These are phyloP conservation scores for Styela clava DNA, from an alignment of 23 tunicate genomes.

Conservation along the genomic window DNA sequence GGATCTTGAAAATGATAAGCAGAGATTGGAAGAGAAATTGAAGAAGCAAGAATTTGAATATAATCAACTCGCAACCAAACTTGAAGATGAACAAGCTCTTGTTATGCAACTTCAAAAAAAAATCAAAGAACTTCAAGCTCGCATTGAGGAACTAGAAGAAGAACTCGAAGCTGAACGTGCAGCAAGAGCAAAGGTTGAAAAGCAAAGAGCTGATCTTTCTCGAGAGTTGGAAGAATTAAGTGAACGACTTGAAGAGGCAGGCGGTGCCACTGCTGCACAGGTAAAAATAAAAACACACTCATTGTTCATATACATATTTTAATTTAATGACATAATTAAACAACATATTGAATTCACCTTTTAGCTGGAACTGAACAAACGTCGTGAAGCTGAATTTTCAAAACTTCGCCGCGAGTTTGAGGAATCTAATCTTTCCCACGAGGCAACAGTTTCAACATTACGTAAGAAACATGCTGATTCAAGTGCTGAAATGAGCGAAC, in stretches of 20 bases:
- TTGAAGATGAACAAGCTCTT: conserved; percentile 98
- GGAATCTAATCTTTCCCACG: conserved; percentile 40
- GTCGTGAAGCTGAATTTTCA: conserved; percentile 46
- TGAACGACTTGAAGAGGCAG: conserved; percentile 56
- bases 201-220: conserved; percentile 38
- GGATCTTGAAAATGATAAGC: conserved; percentile 93
- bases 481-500: conserved; percentile 46
- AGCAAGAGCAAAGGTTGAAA: conserved; percentile 40
- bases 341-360: background rate
- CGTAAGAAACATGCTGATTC: conserved; percentile 51
- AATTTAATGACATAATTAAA: no score
- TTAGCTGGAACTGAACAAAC: conserved; percentile 38
- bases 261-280: conserved; percentile 52
- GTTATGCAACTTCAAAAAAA: conserved; percentile 91
- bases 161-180: conserved; percentile 49
- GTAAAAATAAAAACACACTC: background rate
- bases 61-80: conserved; percentile 79
- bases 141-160: conserved; percentile 51
- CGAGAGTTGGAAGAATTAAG: conserved; percentile 48
- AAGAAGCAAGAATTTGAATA: conserved; percentile 95
- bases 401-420: conserved; percentile 38
- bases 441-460: conserved; percentile 34
- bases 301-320: no score
- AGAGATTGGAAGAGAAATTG: conserved; percentile 80
- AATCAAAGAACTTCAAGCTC: conserved; percentile 92